These are phyloP conservation scores for Trichacis sp. DNA, from an alignment of 2,888 invertebrate genomes.

Conservation along the genomic window DNA sequence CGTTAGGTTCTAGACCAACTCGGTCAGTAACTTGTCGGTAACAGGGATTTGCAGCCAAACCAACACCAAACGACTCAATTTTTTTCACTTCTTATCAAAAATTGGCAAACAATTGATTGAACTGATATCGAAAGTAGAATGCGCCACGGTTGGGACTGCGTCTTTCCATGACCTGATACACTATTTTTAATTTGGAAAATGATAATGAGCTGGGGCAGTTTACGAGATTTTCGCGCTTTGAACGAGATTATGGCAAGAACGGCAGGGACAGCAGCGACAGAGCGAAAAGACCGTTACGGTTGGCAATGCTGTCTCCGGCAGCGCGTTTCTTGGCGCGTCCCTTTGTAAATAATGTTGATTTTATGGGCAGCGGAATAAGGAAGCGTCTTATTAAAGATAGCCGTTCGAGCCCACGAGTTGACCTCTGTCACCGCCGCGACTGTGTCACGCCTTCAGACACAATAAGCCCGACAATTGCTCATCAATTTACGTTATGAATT, in stretches of 20 bases:
- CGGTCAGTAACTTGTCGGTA: too few species aligned
- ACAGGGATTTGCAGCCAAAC: too few species aligned
- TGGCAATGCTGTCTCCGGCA: conserved; percentile 42
- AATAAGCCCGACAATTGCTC: not conserved
- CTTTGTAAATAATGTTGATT: conserved; percentile 63
- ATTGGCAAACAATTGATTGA: too few species aligned
- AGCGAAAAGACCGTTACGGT: conserved; percentile 39
- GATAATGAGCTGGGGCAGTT: too few species aligned
- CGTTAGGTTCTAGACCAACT: too few species aligned
- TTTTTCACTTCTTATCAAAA: too few species aligned
- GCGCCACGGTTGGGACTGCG: too few species aligned
- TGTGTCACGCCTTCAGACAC: conserved; percentile 21
- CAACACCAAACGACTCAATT: too few species aligned
- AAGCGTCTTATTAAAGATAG: conserved; percentile 63
- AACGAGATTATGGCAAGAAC: conserved; percentile 6
- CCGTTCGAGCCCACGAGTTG: conserved; percentile 44
- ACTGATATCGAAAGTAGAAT: too few species aligned
- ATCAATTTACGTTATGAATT: not conserved
- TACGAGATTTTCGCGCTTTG: conserved; percentile 42
- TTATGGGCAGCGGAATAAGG: conserved; percentile 63
- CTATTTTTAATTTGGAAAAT: too few species aligned
- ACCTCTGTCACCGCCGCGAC: conserved; percentile 39
- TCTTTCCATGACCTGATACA: too few species aligned
- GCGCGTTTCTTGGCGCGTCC: too few species aligned
- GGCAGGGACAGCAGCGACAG: conserved; percentile 20